Conservation (phyloP, 1,140 invertebrate genomes). For the Drosophila mayri region DNA sequence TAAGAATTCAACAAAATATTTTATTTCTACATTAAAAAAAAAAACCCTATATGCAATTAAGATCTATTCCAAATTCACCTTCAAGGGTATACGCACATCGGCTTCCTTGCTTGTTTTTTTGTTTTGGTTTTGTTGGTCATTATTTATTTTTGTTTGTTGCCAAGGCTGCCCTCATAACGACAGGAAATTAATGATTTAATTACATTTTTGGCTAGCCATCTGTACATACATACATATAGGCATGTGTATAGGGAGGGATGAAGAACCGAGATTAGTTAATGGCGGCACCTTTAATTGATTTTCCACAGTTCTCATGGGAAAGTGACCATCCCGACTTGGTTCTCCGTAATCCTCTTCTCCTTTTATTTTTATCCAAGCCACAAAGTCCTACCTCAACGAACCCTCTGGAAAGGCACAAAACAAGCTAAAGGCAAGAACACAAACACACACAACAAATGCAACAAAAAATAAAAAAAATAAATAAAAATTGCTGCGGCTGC, state of each 20-base stretch:
- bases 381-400: constrained; percentile 54
- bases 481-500: constrained; percentile 59
- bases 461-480: constrained; percentile 4
- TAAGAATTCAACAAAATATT: too few relatives aligned
- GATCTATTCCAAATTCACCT: too few relatives aligned
- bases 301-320: constrained; percentile 63
- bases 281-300: constrained; percentile 68
- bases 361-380: constrained; percentile 12
- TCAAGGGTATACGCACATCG: not conserved
- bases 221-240: not conserved
- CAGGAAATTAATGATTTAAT: constrained; percentile 80
- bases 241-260: not conserved
- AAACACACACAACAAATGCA: constrained; percentile 11
- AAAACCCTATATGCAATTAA: too few relatives aligned
- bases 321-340: constrained; percentile 23
- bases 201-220: constrained; percentile 49
- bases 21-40: too few relatives aligned
- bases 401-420: constrained; percentile 4
- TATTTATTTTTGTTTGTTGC: constrained; percentile 54
- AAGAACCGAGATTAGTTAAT: constrained; percentile 21
- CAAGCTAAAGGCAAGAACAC: constrained; percentile 16
- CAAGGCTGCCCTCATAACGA: constrained; percentile 50
- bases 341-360: not conserved
- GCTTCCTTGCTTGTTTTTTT: not conserved
- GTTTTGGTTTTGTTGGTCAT: constrained; percentile 30